These are phyloP conservation scores for Hylaeus anthracinus DNA, from an alignment of 1,140 invertebrate species.

Conservation along the genomic window DNA sequence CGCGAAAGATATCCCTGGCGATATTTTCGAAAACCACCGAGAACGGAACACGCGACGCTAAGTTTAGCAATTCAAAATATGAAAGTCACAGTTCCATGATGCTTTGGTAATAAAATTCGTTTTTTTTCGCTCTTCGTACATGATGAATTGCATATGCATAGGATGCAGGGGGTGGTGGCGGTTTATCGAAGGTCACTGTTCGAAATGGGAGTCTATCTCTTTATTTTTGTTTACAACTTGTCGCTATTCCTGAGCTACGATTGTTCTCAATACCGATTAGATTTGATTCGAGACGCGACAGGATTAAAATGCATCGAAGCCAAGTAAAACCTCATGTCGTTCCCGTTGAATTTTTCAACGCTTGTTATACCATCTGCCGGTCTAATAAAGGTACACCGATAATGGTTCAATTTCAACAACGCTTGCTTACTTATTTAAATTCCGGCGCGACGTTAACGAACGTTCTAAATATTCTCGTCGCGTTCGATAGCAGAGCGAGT, in stretches of 20 bases:
- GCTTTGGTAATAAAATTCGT: conserved; percentile 22
- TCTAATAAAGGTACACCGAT: too few relatives aligned
- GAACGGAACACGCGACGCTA: not conserved
- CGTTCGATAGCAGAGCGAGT: not conserved
- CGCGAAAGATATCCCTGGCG: not conserved
- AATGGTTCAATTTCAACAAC: not conserved
- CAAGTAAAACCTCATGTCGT: too few relatives aligned
- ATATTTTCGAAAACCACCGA: not conserved
- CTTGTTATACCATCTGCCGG: too few relatives aligned
- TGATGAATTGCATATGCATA: conserved; percentile 42
- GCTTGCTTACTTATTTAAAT: not conserved
- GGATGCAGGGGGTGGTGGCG: conserved; percentile 33
- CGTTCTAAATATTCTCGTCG: conserved; percentile 22
- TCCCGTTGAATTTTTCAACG: too few relatives aligned
- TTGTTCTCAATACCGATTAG: not conserved
- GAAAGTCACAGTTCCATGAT: not conserved
- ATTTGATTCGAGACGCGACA: too few relatives aligned
- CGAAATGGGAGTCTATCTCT: conserved; percentile 36
- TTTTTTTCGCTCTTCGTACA: not conserved
- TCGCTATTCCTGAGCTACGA: not conserved
- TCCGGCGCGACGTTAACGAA: not conserved
- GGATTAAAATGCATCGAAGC: too few relatives aligned
- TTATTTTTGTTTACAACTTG: conserved; percentile 36
- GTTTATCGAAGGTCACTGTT: conserved; percentile 46
- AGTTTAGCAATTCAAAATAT: not conserved